phyloP scores from a whole-genome alignment of 2,888 invertebrate genomes.

The Melinopterus prodromus region DNA sequence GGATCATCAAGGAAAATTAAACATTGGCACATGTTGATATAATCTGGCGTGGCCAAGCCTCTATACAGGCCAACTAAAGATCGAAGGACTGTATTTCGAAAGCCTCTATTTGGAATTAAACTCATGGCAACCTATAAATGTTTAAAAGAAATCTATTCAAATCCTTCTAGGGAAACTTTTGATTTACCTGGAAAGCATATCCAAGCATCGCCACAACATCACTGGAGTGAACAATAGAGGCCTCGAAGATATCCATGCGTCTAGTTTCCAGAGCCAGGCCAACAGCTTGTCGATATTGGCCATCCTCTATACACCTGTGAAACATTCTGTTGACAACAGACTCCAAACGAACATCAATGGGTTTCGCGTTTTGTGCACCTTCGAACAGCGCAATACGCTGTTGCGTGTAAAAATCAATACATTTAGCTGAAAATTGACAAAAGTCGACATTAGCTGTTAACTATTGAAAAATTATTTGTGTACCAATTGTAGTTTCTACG shows the following conservation, averaged over 20 bases:
- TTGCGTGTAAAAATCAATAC: conserved; percentile 96
- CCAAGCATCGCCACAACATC: conserved; percentile 90
- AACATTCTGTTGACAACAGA: conserved; percentile 98
- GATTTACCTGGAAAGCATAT: conserved; percentile 88
- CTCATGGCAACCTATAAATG: conserved; percentile 91
- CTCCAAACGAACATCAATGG: conserved; percentile 85
- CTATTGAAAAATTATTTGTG: conserved; percentile 39
- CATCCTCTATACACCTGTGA: conserved; percentile 92
- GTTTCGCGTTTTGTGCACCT: conserved; percentile 70
- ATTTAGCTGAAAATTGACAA: conserved; percentile 75
- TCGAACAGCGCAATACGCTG: conserved; percentile 80
- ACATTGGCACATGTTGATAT: conserved; percentile 98
- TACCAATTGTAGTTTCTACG: conserved; percentile 92
- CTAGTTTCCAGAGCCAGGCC: conserved; percentile 96
- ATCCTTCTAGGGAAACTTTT: neutral
- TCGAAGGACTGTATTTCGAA: conserved; percentile 89
- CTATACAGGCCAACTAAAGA: conserved; percentile 91
- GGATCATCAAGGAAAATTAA: conserved; percentile 96
- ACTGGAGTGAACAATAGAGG: conserved; percentile 90
- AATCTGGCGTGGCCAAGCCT: conserved; percentile 90
- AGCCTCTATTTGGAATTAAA: conserved; percentile 91
- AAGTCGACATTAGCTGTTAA: conserved; percentile 27
- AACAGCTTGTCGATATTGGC: conserved; percentile 94
- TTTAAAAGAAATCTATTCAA: conserved; percentile 59
- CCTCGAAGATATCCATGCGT: conserved; percentile 96